phyloP scores from a whole-genome alignment of 2,888 invertebrate species.

The Rhopalosiphum nymphaeae region DNA sequence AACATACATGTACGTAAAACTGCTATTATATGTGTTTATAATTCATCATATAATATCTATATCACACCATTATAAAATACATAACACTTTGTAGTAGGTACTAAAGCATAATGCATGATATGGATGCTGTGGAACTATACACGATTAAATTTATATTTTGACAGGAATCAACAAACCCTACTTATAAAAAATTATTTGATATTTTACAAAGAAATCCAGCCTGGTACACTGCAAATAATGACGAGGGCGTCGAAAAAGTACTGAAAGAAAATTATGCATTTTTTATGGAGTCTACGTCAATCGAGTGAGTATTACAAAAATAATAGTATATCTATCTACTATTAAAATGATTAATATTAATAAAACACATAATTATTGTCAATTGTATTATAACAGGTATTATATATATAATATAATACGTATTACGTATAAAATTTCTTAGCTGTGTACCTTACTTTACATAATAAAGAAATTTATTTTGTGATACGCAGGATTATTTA shows the following conservation, averaged over 20 bases:
- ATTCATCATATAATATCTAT: neutral
- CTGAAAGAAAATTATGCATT: conserved; percentile 81
- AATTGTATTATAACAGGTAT: neutral
- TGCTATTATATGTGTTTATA: neutral
- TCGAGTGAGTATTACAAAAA: conserved; percentile 73
- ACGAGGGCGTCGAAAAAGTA: conserved; percentile 76
- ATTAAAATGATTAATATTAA: neutral
- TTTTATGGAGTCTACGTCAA: conserved; percentile 90
- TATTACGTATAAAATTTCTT: neutral
- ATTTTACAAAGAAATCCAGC: conserved; percentile 74
- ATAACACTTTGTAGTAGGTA: neutral
- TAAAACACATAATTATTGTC: neutral
- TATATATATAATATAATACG: no score
- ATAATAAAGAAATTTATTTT: neutral
- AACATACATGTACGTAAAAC: neutral
- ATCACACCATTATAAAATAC: neutral
- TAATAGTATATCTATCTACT: neutral
- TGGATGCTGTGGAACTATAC: neutral
- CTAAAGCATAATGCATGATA: neutral
- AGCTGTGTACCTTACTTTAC: neutral
- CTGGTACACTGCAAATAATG: conserved; percentile 75
- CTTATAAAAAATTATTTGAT: conserved; percentile 84
- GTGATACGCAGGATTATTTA: neutral
- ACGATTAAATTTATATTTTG: conserved; percentile 64
- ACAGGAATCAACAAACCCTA: conserved; percentile 83